Evolutionary conservation across 2,113 vertebrate species (phyloP).

Genomic region (Lophura nycthemera): DNA sequence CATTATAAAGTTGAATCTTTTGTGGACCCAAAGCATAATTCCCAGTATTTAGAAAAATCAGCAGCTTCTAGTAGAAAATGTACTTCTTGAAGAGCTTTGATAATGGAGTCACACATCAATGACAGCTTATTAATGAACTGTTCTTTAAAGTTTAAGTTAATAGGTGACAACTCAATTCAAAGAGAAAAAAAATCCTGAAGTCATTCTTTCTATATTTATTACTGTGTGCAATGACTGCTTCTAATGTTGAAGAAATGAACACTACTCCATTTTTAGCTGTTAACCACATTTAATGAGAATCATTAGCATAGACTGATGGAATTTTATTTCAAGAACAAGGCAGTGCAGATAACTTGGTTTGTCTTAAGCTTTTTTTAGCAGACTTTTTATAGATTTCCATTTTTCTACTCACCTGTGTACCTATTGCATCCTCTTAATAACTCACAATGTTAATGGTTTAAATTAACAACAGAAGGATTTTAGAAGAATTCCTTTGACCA

Average conservation of each 20-base stretch:
- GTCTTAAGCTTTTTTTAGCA: conserved; percentile 33
- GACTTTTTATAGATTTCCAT: conserved; percentile 5
- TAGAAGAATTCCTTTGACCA: neutral
- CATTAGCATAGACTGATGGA: conserved; percentile 32
- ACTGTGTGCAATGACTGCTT: conserved; percentile 23
- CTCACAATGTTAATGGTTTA: neutral
- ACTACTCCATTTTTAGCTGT: conserved; percentile 47
- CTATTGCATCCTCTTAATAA: neutral
- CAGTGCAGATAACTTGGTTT: conserved; percentile 27
- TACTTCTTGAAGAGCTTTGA: neutral
- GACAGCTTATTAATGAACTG: conserved; percentile 39
- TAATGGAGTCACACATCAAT: conserved; percentile 47
- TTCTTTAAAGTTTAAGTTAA: conserved; percentile 24
- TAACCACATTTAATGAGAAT: conserved; percentile 51
- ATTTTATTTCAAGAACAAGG: conserved; percentile 46
- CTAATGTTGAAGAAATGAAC: conserved; percentile 44
- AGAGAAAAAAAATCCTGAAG: conserved; percentile 2
- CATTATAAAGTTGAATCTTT: neutral
- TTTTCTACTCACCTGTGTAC: neutral
- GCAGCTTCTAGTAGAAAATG: neutral
- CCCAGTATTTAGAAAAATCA: neutral
- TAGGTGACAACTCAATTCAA: conserved; percentile 43
- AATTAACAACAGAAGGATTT: neutral
- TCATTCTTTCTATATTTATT: conserved; percentile 60
- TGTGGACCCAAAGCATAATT: neutral